These are phyloP conservation scores for Apolygus lucorum DNA, from an alignment of 1,140 invertebrate species.

Conservation along the genomic window DNA sequence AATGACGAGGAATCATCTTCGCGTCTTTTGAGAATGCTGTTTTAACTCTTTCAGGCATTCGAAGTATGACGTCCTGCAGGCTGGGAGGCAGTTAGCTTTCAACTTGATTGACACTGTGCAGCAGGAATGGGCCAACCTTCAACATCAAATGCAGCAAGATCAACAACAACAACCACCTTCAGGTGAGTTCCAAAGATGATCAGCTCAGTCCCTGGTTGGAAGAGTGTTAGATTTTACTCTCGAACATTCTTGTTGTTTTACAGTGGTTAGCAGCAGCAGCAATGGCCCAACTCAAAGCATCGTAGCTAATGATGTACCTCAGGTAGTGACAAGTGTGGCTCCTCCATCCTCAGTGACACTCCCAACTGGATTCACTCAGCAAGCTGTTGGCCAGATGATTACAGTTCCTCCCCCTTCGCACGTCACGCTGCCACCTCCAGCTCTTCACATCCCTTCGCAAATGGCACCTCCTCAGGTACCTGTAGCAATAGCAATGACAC, in stretches of 20 bases:
- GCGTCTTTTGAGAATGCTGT: constrained; percentile 1
- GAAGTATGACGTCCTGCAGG: constrained; percentile 55
- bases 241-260: no score
- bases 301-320: background rate
- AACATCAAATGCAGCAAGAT: constrained; percentile 31
- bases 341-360: constrained; percentile 4
- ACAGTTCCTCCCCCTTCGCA: constrained; percentile 27
- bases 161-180: constrained; percentile 25
- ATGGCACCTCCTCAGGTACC: constrained; percentile 24
- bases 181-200: constrained; percentile 18
- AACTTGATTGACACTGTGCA: constrained; percentile 75
- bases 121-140: constrained; percentile 50
- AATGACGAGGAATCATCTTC: background rate
- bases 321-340: background rate
- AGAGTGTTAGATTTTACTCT: no score
- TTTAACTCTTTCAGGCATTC: constrained; percentile 47
- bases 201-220: background rate
- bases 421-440: constrained; percentile 28
- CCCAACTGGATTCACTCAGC: constrained; percentile 9
- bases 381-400: constrained; percentile 27
- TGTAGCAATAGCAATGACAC: no score
- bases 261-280: background rate
- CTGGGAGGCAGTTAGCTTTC: constrained; percentile 60
- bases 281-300: background rate
- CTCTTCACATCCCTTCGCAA: constrained; percentile 20